Evolutionary conservation across 2,888 invertebrate genomes (phyloP).

Genomic region (Diaperis boleti): DNA sequence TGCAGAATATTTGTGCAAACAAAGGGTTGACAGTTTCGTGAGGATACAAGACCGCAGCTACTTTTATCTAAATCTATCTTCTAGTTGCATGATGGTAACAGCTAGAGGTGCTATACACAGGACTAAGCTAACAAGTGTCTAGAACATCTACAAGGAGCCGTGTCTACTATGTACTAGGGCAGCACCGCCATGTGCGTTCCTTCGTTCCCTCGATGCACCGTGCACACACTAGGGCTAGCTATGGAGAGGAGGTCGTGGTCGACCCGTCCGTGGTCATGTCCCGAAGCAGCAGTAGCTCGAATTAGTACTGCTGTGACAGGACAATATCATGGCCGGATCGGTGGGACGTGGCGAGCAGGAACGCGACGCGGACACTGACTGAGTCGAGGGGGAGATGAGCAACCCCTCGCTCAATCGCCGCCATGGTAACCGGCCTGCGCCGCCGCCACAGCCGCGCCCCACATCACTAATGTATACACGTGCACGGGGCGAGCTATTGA

Average conservation of each 20-base stretch:
- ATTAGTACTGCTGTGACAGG: conserved; percentile 97
- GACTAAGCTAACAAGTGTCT: conserved; percentile 44
- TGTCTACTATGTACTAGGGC: conserved; percentile 6
- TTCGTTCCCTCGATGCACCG: conserved; percentile 1
- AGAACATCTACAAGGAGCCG: conserved; percentile 18
- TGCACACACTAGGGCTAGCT: conserved; percentile 22
- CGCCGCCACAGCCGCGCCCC: conserved; percentile 66
- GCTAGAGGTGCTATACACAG: conserved; percentile 25
- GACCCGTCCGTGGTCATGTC: conserved; percentile 74
- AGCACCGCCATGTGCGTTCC: conserved; percentile 39
- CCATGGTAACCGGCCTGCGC: conserved; percentile 66
- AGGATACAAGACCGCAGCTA: conserved; percentile 16
- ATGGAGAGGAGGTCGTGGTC: conserved; percentile 6
- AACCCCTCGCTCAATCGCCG: conserved; percentile 61
- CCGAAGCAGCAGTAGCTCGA: conserved; percentile 90
- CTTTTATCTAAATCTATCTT: conserved; percentile 21
- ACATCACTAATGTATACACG: conserved; percentile 67
- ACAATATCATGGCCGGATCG: conserved; percentile 87
- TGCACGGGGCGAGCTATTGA: conserved; percentile 59
- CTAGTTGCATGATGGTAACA: conserved; percentile 35
- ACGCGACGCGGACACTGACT: conserved; percentile 70
- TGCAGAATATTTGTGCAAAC: conserved; percentile 34
- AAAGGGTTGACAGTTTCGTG: conserved; percentile 23
- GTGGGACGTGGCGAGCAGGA: conserved; percentile 60
- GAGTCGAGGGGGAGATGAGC: conserved; percentile 65